Percentiles rank a stretch among this genome's conserved stretches.
phyloP scores from a whole-genome alignment of 35 echinoderm and acorn worm genomes.

The Patiria miniata region DNA sequence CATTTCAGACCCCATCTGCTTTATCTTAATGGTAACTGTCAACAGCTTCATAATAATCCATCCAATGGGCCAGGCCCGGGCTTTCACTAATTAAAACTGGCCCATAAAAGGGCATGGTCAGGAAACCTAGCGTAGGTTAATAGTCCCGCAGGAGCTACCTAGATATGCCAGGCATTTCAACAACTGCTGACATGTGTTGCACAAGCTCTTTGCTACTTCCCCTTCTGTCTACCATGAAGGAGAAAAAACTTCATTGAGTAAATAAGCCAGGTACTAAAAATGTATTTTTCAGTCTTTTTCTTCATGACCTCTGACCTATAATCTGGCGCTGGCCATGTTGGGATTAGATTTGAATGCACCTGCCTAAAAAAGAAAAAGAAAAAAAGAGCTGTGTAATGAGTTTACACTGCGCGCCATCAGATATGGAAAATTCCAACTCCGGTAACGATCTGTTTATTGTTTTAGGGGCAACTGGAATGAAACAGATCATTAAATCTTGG shows the following conservation, averaged over 20 bases:
- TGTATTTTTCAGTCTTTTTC: too few relatives aligned
- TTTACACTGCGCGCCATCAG: too few relatives aligned
- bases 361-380: too few relatives aligned
- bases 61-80: background rate
- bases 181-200: slow-evolving; percentile 44
- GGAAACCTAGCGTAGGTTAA: slow-evolving; percentile 40
- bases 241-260: too few relatives aligned
- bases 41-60: slow-evolving; percentile 54
- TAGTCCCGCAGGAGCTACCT: slow-evolving; percentile 14
- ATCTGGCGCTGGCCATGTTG: too few relatives aligned
- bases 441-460: too few relatives aligned
- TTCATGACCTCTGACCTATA: background rate
- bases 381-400: too few relatives aligned
- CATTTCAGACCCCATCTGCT: slow-evolving; percentile 37
- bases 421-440: too few relatives aligned
- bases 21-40: slow-evolving; percentile 45
- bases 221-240: background rate
- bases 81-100: slow-evolving; percentile 35
- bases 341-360: too few relatives aligned
- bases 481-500: too few relatives aligned
- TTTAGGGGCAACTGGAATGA: too few relatives aligned
- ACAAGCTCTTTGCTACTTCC: slow-evolving; percentile 25
- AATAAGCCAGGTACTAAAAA: too few relatives aligned
- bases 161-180: slow-evolving; percentile 49
- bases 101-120: slow-evolving; percentile 18